These are phyloP conservation scores for Melikaiella ostensackeni DNA, from an alignment of 2,888 invertebrate genomes.

Conservation along the genomic window DNA sequence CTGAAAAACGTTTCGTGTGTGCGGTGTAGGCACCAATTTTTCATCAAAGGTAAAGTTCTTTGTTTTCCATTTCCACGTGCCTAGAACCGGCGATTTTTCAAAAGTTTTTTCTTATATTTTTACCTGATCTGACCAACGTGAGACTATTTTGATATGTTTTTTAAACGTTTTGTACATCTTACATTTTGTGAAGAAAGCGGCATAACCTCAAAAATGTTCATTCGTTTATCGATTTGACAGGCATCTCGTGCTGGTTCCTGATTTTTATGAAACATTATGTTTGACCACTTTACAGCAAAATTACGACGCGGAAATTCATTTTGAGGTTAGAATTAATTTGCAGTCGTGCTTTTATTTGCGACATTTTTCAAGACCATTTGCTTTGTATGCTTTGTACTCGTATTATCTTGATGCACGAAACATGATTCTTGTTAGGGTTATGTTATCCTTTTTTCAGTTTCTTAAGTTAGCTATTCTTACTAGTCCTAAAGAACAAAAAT, in stretches of 20 bases:
- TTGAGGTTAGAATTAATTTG: background rate
- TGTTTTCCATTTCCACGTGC: background rate
- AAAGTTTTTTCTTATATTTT: background rate
- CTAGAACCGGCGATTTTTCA: background rate
- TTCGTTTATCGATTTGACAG: background rate
- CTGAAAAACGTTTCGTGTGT: slow-evolving; percentile 60
- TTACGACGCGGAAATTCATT: background rate
- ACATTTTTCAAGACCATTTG: background rate
- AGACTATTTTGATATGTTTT: background rate
- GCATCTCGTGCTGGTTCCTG: background rate
- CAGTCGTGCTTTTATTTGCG: background rate
- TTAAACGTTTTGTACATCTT: background rate
- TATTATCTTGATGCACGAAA: background rate
- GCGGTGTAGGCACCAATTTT: slow-evolving; percentile 62
- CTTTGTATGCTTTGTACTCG: background rate
- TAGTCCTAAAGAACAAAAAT: background rate
- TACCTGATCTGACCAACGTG: background rate
- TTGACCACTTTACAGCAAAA: background rate
- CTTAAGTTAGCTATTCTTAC: background rate
- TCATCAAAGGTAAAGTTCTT: slow-evolving; percentile 58
- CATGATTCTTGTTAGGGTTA: slow-evolving; percentile 17
- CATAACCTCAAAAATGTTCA: background rate
- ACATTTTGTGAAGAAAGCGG: background rate
- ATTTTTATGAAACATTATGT: no score
- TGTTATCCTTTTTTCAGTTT: background rate